Conservation (phyloP, 92 coral and sea anemone species). For the Phenganax marumi region DNA sequence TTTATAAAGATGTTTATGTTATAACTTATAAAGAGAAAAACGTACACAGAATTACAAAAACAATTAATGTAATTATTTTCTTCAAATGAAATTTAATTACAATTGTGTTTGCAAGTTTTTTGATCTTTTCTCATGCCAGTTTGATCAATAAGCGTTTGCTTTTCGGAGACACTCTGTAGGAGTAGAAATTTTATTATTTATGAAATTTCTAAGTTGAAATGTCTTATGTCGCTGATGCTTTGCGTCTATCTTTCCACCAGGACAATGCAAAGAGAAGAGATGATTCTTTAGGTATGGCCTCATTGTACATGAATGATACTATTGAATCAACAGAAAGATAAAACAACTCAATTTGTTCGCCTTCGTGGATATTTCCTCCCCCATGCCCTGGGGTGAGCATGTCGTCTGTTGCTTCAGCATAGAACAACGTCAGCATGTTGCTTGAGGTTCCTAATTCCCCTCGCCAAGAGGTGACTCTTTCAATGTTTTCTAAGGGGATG, state of each 20-base stretch:
- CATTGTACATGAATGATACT: slow-evolving; percentile 75
- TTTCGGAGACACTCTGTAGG: no score
- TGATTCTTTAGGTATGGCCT: slow-evolving; percentile 65
- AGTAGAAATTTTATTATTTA: no score
- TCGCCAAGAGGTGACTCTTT: slow-evolving; percentile 68
- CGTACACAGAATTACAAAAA: no score
- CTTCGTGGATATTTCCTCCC: slow-evolving; percentile 82
- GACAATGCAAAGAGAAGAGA: slow-evolving; percentile 93
- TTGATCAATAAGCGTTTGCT: no score
- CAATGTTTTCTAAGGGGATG: slow-evolving; percentile 73
- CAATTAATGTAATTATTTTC: no score
- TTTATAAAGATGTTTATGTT: neutral
- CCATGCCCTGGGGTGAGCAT: slow-evolving; percentile 75
- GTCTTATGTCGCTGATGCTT: neutral
- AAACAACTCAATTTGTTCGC: slow-evolving; percentile 85
- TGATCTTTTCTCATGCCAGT: no score
- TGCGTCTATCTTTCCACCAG: slow-evolving; percentile 63
- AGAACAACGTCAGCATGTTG: slow-evolving; percentile 67
- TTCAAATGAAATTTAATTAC: no score
- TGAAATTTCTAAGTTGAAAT: neutral
- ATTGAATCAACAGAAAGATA: slow-evolving; percentile 82
- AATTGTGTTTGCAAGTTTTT: no score
- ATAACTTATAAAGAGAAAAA: neutral
- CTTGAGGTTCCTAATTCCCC: slow-evolving; percentile 77
- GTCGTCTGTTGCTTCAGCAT: slow-evolving; percentile 84